These are phyloP conservation scores for Odontomyia ornata DNA, from an alignment of 2,888 invertebrate genomes.

Conservation along the genomic window DNA sequence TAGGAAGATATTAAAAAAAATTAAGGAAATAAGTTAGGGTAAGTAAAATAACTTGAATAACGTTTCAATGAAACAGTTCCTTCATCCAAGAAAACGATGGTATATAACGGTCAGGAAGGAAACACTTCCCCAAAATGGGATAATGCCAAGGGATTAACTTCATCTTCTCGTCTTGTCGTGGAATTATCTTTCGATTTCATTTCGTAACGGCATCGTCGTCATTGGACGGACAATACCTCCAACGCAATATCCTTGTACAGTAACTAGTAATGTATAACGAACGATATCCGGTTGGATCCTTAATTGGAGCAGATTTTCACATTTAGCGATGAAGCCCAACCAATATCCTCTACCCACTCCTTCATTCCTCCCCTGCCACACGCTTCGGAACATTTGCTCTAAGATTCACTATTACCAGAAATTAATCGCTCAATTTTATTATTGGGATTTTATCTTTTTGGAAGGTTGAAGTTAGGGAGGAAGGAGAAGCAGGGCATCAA, in stretches of 20 bases:
- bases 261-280: background rate
- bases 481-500: too few relatives aligned
- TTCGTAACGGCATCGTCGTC: slow-evolving; percentile 15
- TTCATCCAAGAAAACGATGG: background rate
- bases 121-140: slow-evolving; percentile 29
- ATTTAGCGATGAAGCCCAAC: slow-evolving; percentile 11
- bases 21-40: background rate
- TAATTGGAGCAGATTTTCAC: slow-evolving; percentile 34
- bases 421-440: slow-evolving; percentile 37
- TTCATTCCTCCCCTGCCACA: background rate
- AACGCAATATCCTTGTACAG: background rate
- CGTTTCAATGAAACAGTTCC: background rate
- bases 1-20: background rate
- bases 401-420: slow-evolving; percentile 36
- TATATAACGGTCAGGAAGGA: background rate
- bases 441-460: slow-evolving; percentile 24
- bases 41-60: background rate
- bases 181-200: slow-evolving; percentile 37
- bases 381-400: background rate
- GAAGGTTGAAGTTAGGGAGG: background rate
- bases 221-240: background rate
- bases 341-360: too few relatives aligned
- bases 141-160: slow-evolving; percentile 40
- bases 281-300: slow-evolving; percentile 23
- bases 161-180: slow-evolving; percentile 26